phyloP scores from a whole-genome alignment of 2,888 invertebrate genomes.

The Latrodectus hesperus region DNA sequence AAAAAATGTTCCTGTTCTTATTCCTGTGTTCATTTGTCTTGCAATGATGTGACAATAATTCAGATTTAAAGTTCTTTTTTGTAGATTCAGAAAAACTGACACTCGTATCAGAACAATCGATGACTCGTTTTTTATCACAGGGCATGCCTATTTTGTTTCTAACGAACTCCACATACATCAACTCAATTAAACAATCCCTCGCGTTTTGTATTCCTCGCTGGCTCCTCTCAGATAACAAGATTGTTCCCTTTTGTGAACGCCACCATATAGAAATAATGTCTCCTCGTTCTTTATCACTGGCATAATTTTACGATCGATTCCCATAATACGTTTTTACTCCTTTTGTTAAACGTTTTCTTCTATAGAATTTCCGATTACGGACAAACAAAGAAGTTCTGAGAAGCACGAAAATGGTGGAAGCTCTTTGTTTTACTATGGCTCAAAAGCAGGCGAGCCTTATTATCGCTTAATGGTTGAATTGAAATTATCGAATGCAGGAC shows the following conservation, averaged over 20 bases:
- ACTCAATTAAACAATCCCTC: not conserved
- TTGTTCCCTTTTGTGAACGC: not conserved
- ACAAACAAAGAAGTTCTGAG: conserved; percentile 45
- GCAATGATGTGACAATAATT: too few relatives aligned
- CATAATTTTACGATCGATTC: conserved; percentile 60
- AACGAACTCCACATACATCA: not conserved
- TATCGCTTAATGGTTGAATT: conserved; percentile 56
- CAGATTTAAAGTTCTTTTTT: too few relatives aligned
- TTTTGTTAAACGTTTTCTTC: conserved; percentile 60
- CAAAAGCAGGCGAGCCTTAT: conserved; percentile 40
- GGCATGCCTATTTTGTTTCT: not conserved
- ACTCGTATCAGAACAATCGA: too few relatives aligned
- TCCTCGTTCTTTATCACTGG: not conserved
- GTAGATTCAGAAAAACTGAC: too few relatives aligned
- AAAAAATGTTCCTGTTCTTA: too few relatives aligned
- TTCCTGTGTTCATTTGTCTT: too few relatives aligned
- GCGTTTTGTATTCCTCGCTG: not conserved
- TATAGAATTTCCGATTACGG: conserved; percentile 27
- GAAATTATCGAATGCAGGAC: conserved; percentile 30
- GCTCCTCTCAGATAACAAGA: not conserved
- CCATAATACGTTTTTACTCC: conserved; percentile 25
- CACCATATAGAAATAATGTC: not conserved
- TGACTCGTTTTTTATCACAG: too few relatives aligned
- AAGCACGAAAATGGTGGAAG: conserved; percentile 24
- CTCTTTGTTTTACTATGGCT: conserved; percentile 22